A percentile compares a stretch with the other conserved stretches of the same genome.
Evolutionary conservation across 2,888 invertebrate species (phyloP).

Genomic region (Drosophila gaucha): DNA sequence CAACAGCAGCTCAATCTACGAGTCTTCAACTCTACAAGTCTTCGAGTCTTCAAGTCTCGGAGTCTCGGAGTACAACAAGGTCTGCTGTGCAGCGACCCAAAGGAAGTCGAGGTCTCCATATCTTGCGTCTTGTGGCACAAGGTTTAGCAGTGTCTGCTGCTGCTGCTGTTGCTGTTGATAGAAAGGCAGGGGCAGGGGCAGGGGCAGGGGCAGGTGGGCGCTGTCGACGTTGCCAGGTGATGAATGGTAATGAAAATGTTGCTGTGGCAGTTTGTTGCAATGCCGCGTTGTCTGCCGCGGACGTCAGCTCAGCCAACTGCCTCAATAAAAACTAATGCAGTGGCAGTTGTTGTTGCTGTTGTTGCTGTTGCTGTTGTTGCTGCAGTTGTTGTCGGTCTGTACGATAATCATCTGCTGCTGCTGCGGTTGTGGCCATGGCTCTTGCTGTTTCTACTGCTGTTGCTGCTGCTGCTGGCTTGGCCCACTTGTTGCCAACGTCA

Average conservation of each 20-base stretch:
- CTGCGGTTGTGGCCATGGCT: conserved; percentile 78
- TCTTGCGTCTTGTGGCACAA: conserved; percentile 63
- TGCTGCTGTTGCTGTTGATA: conserved; percentile 19
- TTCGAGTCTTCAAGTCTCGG: background rate
- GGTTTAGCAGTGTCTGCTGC: conserved; percentile 50
- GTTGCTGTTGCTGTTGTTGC: conserved; percentile 33
- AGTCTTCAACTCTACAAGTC: background rate
- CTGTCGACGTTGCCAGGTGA: conserved; percentile 69
- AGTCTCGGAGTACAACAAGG: conserved; percentile 39
- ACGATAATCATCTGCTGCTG: conserved; percentile 72
- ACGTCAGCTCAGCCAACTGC: conserved; percentile 72
- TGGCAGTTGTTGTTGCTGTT: conserved; percentile 61
- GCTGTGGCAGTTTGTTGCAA: conserved; percentile 76
- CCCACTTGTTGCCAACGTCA: conserved; percentile 77
- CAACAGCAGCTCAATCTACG: conserved; percentile 13
- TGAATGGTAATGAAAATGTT: conserved; percentile 81
- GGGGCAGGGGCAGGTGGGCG: background rate
- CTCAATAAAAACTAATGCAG: conserved; percentile 81
- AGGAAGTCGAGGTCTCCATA: conserved; percentile 78
- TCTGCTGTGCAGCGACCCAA: conserved; percentile 67
- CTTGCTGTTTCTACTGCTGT: conserved; percentile 38
- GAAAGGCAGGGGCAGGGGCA: conserved; percentile 2
- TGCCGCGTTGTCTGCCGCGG: conserved; percentile 73
- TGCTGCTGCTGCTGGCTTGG: conserved; percentile 74
- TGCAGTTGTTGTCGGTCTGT: conserved; percentile 37